phyloP scores from a whole-genome alignment of 2,888 invertebrate genomes.

The Acleris cristana region DNA sequence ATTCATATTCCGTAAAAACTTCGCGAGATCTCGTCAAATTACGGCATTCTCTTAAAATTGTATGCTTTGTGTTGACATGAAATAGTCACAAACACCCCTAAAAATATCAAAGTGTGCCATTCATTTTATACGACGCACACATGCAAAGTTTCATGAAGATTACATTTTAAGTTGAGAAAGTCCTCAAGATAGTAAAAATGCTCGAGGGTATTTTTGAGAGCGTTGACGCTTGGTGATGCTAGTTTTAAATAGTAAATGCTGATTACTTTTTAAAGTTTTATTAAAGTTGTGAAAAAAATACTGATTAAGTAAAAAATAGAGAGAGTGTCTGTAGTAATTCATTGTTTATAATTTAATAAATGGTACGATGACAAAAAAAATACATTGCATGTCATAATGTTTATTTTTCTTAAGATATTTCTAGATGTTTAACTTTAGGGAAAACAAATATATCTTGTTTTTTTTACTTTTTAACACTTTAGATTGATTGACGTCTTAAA shows the following conservation, averaged over 20 bases:
- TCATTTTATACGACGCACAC: neutral
- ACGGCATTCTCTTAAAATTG: constrained; percentile 37
- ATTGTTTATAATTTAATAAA: no score
- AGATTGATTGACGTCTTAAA: no score
- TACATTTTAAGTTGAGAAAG: constrained; percentile 54
- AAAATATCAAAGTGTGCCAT: neutral
- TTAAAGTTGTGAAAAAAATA: neutral
- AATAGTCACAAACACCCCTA: neutral
- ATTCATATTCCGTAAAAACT: constrained; percentile 70
- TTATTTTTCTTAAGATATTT: no score
- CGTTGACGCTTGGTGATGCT: constrained; percentile 2
- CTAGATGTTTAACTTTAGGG: no score
- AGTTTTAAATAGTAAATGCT: neutral
- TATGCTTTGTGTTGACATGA: neutral
- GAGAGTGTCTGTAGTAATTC: no score
- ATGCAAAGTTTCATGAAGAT: constrained; percentile 7
- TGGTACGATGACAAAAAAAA: no score
- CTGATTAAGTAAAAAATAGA: neutral
- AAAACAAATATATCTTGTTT: no score
- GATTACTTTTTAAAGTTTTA: neutral
- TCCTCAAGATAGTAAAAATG: constrained; percentile 50
- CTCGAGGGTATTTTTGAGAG: constrained; percentile 13
- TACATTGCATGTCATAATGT: no score
- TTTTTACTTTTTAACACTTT: no score
- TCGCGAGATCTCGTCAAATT: constrained; percentile 70